These are phyloP conservation scores for Recurvirostra avosetta DNA, from an alignment of 2,113 vertebrate genomes.

Conservation along the genomic window DNA sequence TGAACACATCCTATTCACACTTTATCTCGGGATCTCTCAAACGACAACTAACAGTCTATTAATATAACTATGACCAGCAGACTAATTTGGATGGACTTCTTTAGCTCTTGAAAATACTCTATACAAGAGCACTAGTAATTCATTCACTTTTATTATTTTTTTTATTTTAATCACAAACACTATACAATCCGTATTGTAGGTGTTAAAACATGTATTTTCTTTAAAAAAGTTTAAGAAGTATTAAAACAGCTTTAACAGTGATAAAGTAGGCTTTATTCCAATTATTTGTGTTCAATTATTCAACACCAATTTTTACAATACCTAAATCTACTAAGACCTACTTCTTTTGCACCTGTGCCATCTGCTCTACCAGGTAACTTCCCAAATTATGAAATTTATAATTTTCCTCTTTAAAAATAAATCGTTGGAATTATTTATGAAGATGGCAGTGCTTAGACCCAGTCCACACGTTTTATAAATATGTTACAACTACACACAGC, in stretches of 20 bases:
- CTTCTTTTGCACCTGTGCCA: constrained; percentile 63
- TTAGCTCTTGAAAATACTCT: constrained; percentile 73
- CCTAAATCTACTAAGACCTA: constrained; percentile 71
- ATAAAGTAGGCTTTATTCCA: constrained; percentile 73
- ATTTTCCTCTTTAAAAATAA: constrained; percentile 71
- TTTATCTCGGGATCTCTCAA: constrained; percentile 76
- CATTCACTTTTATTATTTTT: constrained; percentile 55
- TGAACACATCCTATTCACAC: constrained; percentile 85
- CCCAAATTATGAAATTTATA: constrained; percentile 64
- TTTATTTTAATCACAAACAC: constrained; percentile 78
- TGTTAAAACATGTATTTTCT: constrained; percentile 73
- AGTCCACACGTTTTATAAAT: constrained; percentile 84
- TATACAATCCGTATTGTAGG: constrained; percentile 67
- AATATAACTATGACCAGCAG: constrained; percentile 77
- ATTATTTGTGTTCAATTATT: constrained; percentile 62
- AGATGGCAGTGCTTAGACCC: constrained; percentile 71
- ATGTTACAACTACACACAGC: constrained; percentile 87
- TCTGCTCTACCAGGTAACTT: constrained; percentile 57
- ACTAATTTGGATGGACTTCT: constrained; percentile 69
- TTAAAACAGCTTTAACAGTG: constrained; percentile 75
- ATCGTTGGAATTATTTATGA: constrained; percentile 66
- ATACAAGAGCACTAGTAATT: constrained; percentile 72
- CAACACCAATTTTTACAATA: constrained; percentile 67
- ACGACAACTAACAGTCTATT: constrained; percentile 78
- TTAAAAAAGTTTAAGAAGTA: constrained; percentile 77